Conservation (phyloP, 1,140 invertebrate species). For the Cecropterus lyciades region DNA sequence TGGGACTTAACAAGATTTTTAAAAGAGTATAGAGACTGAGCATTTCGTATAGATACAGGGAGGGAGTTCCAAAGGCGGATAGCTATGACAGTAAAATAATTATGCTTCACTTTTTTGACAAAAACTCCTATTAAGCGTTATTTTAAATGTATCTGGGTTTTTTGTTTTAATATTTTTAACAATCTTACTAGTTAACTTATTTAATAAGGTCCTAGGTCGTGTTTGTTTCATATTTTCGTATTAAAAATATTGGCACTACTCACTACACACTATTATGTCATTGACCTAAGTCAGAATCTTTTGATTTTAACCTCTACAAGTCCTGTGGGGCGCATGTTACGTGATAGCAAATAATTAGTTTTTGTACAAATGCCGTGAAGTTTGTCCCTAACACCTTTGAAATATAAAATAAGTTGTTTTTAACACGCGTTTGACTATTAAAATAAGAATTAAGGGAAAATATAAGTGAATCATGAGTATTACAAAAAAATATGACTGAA, state of each 20-base stretch:
- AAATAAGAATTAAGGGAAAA: slow-evolving; percentile 1
- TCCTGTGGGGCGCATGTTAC: slow-evolving; percentile 10
- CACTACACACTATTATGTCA: neutral
- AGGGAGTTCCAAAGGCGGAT: no score
- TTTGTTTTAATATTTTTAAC: no score
- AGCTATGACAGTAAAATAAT: no score
- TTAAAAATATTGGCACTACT: neutral
- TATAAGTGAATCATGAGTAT: slow-evolving; percentile 3
- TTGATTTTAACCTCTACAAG: slow-evolving; percentile 22
- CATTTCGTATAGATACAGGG: no score
- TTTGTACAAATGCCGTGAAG: slow-evolving; percentile 31
- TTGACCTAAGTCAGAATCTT: neutral
- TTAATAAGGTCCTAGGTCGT: no score
- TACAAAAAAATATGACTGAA: neutral
- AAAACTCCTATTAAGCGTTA: no score
- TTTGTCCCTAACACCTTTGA: slow-evolving; percentile 33
- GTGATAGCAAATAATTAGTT: slow-evolving; percentile 33
- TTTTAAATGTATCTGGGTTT: no score
- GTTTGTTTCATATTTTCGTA: neutral
- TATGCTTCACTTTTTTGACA: no score
- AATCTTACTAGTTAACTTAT: no score
- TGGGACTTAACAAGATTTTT: no score
- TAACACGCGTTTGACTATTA: slow-evolving; percentile 29
- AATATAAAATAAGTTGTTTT: slow-evolving; percentile 37
- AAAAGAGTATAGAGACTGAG: no score